Conservation (phyloP, 2,888 invertebrate species). For the Eupsilia transversa region DNA sequence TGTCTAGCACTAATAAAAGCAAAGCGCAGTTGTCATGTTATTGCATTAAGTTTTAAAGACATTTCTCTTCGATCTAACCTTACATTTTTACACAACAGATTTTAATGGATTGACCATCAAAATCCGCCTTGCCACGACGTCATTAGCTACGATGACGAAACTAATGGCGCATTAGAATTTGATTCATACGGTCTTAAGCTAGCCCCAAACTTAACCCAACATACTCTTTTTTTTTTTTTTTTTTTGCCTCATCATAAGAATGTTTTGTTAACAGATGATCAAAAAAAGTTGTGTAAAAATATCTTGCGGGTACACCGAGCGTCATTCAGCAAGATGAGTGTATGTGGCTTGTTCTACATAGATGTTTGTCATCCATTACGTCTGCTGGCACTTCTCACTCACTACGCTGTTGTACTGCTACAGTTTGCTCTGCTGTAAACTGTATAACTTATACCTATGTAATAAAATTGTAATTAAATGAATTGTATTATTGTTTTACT, state of each 20-base stretch:
- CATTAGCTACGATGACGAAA: no score
- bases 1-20: no score
- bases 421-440: conserved; percentile 30
- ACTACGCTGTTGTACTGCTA: conserved; percentile 19
- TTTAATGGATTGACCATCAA: no score
- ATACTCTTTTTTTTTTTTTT: no score
- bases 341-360: conserved; percentile 33
- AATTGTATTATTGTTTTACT: neutral
- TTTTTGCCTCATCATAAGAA: neutral
- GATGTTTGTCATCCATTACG: conserved; percentile 16
- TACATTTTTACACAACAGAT: no score
- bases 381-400: conserved; percentile 9
- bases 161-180: no score
- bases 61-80: no score
- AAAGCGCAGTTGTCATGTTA: no score
- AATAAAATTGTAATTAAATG: neutral
- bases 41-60: no score
- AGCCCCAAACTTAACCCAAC: no score
- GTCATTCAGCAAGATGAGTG: conserved; percentile 39
- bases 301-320: conserved; percentile 18
- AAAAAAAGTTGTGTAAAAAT: conserved; percentile 35
- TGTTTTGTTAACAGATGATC: conserved; percentile 9
- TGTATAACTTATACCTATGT: neutral
- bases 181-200: no score
- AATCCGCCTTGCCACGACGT: no score